Evolutionary conservation across 35 echinoderm and acorn worm species (phyloP).

Genomic region (Anneissia japonica): DNA sequence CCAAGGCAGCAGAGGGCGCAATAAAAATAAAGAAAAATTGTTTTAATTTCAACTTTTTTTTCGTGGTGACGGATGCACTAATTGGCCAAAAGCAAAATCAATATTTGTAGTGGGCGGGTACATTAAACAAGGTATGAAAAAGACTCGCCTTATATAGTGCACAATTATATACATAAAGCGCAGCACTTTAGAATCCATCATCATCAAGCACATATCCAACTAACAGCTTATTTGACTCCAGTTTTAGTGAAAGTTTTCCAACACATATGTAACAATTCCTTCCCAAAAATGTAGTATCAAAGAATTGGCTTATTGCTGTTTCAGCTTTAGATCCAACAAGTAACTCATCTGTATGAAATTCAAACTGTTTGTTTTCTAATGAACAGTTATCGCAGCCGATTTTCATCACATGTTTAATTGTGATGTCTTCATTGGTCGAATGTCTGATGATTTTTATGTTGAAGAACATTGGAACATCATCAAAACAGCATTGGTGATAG

Average conservation of each 20-base stretch:
- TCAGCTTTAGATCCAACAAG: conserved; percentile 49
- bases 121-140: too few relatives aligned
- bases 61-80: too few relatives aligned
- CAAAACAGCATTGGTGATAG: conserved; percentile 70
- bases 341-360: conserved; percentile 61
- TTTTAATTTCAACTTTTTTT: too few relatives aligned
- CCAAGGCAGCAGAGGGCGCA: too few relatives aligned
- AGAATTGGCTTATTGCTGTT: conserved; percentile 30
- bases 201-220: not conserved
- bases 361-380: conserved; percentile 33
- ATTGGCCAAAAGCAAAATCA: too few relatives aligned
- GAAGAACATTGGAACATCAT: conserved; percentile 56
- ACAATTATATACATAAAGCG: too few relatives aligned
- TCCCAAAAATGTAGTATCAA: conserved; percentile 18
- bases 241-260: conserved; percentile 1
- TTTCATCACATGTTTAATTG: conserved; percentile 56
- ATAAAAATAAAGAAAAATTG: too few relatives aligned
- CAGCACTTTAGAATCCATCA: not conserved
- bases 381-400: conserved; percentile 62
- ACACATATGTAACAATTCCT: conserved; percentile 56
- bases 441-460: conserved; percentile 42
- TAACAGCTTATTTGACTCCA: not conserved
- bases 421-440: conserved; percentile 11
- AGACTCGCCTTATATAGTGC: too few relatives aligned
- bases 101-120: too few relatives aligned